These are phyloP conservation scores for Gryllus bimaculatus DNA, from an alignment of 1,140 invertebrate species.

Conservation along the genomic window DNA sequence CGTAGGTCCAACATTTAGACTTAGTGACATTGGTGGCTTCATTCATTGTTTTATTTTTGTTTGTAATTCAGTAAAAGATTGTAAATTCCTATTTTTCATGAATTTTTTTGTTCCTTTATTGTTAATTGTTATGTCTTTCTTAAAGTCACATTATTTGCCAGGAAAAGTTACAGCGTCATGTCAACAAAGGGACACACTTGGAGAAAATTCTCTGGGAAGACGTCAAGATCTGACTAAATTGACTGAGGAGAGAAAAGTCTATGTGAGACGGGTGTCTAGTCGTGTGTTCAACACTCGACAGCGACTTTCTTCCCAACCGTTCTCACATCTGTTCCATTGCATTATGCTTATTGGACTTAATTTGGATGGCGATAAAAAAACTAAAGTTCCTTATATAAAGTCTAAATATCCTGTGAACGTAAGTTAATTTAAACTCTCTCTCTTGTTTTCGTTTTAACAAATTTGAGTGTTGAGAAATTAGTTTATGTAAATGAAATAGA, in stretches of 20 bases:
- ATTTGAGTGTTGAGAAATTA: no score
- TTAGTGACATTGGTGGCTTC: no score
- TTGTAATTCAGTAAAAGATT: no score
- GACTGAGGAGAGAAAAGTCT: slow-evolving; percentile 8
- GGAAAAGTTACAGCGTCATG: no score
- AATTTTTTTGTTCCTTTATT: no score
- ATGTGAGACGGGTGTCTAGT: slow-evolving; percentile 13
- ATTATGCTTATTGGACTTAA: slow-evolving; percentile 54
- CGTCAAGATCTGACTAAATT: background rate
- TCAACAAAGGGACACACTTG: no score
- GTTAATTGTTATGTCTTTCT: no score
- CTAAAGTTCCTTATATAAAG: slow-evolving; percentile 49
- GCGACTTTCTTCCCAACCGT: background rate
- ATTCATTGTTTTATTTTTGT: no score
- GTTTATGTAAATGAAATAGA: no score
- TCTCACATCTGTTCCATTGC: slow-evolving; percentile 45
- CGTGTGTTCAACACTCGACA: background rate
- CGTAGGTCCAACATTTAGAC: no score
- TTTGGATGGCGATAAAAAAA: slow-evolving; percentile 36
- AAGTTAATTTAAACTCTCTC: slow-evolving; percentile 28
- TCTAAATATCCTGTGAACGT: slow-evolving; percentile 54
- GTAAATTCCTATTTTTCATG: no score
- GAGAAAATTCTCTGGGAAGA: background rate
- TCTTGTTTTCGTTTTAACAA: background rate
- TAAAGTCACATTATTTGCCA: no score